These are phyloP conservation scores for Clarias magur DNA, from an alignment of 2,113 vertebrate genomes.

Conservation along the genomic window DNA sequence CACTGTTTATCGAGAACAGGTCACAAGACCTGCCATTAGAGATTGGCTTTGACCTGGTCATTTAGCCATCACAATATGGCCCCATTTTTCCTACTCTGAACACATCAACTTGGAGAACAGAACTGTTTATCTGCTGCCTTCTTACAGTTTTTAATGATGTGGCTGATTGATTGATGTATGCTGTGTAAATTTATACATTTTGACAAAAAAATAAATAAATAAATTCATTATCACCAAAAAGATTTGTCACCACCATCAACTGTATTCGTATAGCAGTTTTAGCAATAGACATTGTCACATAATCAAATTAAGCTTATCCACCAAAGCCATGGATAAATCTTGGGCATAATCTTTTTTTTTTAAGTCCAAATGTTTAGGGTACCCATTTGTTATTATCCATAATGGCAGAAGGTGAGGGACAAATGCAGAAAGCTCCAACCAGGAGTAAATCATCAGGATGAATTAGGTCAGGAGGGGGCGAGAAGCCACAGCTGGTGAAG, in stretches of 20 bases:
- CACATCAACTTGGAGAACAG: no score
- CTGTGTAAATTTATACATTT: background rate
- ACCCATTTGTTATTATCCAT: background rate
- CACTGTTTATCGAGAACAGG: no score
- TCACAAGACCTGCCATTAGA: no score
- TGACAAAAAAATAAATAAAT: no score
- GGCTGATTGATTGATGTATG: no score
- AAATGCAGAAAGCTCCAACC: background rate
- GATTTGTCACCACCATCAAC: background rate
- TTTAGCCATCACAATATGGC: no score
- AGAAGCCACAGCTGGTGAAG: background rate
- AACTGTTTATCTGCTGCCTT: no score
- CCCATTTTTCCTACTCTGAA: no score
- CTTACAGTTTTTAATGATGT: no score
- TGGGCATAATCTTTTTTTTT: background rate
- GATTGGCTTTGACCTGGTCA: no score
- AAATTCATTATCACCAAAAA: background rate
- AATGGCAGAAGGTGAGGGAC: background rate
- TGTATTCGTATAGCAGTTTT: background rate
- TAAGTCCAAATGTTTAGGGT: background rate
- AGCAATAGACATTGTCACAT: background rate
- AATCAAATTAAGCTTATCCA: background rate
- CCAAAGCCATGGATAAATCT: background rate
- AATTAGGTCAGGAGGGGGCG: background rate
- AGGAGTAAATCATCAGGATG: background rate